These are phyloP conservation scores for Latrodectus hesperus DNA, from an alignment of 2,888 invertebrate genomes.

Conservation along the genomic window DNA sequence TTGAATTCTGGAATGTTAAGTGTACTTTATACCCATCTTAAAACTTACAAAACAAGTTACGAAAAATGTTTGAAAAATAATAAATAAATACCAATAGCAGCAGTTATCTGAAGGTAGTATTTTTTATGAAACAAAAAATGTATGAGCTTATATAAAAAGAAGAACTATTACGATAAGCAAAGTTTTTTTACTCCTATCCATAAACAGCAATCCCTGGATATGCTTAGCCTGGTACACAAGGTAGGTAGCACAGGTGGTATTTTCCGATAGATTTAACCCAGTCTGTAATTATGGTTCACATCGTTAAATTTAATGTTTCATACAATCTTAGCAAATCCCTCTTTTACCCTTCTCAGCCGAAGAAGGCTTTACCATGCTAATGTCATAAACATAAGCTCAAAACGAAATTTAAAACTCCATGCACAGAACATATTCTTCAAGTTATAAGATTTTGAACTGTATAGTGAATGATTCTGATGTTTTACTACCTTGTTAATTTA, in stretches of 20 bases:
- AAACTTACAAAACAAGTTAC: neutral
- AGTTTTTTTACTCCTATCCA: slow-evolving; percentile 17
- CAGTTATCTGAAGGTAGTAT: slow-evolving; percentile 32
- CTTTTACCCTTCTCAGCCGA: slow-evolving; percentile 25
- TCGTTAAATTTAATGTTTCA: slow-evolving; percentile 63
- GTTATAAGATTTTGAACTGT: neutral
- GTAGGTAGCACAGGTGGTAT: slow-evolving; percentile 42
- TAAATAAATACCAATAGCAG: slow-evolving; percentile 41
- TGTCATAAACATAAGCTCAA: slow-evolving; percentile 56
- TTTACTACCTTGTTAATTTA: slow-evolving; percentile 27
- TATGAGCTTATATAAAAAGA: neutral
- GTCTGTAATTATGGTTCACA: slow-evolving; percentile 47
- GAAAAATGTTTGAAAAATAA: slow-evolving; percentile 12
- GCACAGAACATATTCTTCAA: neutral
- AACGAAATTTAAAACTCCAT: slow-evolving; percentile 33
- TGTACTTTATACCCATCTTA: neutral
- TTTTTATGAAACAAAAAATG: neutral
- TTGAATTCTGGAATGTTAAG: neutral
- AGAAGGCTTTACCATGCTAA: slow-evolving; percentile 36
- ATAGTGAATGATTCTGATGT: slow-evolving; percentile 11
- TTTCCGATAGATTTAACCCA: slow-evolving; percentile 58
- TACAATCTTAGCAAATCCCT: slow-evolving; percentile 51
- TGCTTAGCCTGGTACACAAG: neutral
- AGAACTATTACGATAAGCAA: slow-evolving; percentile 28
- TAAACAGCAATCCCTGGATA: slow-evolving; percentile 21